phyloP scores from a whole-genome alignment of 1,140 invertebrate genomes.

The Papilio polyxenes region DNA sequence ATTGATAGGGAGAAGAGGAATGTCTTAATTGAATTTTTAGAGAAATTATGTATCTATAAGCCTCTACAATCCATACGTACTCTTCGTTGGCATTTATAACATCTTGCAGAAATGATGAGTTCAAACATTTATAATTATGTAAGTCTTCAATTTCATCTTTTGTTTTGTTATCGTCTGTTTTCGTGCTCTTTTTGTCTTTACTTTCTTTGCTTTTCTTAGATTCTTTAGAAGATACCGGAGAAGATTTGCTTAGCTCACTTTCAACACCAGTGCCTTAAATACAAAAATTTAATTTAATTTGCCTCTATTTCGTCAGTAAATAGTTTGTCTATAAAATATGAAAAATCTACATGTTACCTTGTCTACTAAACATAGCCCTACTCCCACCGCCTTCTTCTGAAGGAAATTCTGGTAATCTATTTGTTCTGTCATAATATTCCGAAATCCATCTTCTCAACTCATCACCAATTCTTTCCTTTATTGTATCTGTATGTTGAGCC shows the following conservation, averaged over 20 bases:
- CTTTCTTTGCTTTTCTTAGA: slow-evolving; percentile 87
- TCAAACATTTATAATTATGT: slow-evolving; percentile 79
- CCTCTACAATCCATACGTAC: slow-evolving; percentile 58
- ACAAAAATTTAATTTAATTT: not conserved
- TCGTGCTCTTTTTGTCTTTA: slow-evolving; percentile 74
- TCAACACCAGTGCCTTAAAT: slow-evolving; percentile 82
- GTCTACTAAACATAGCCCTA: slow-evolving; percentile 88
- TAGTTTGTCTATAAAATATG: not conserved
- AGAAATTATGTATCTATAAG: not conserved
- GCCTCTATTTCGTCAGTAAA: not conserved
- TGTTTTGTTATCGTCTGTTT: slow-evolving; percentile 79
- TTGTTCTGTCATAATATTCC: slow-evolving; percentile 88
- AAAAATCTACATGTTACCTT: slow-evolving; percentile 74
- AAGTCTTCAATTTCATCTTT: slow-evolving; percentile 83
- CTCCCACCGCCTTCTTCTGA: slow-evolving; percentile 95
- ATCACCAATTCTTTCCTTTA: slow-evolving; percentile 91
- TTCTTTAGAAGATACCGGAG: slow-evolving; percentile 87
- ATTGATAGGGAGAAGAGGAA: not conserved
- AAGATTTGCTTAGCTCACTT: slow-evolving; percentile 89
- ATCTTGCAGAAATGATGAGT: slow-evolving; percentile 82
- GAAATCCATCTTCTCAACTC: slow-evolving; percentile 93
- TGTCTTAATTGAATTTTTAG: no score
- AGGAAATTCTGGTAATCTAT: slow-evolving; percentile 94
- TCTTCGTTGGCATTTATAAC: slow-evolving; percentile 83
- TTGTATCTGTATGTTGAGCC: slow-evolving; percentile 83